phyloP scores from a whole-genome alignment of 1,140 invertebrate genomes.

The Armadillidium nasatum region DNA sequence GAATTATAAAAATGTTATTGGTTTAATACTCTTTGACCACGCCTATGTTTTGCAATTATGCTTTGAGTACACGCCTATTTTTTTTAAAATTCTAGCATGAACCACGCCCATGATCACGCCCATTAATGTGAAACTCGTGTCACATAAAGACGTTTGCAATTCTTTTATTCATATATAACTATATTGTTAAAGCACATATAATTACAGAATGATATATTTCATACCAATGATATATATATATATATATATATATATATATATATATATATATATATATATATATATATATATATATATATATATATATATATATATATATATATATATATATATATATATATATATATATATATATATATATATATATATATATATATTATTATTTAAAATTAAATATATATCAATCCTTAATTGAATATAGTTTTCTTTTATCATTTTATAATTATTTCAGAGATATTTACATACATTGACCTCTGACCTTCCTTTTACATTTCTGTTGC shows the following conservation, averaged over 20 bases:
- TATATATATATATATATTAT: neutral
- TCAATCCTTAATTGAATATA: too few species aligned
- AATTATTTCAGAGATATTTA: too few species aligned
- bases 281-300: slow-evolving; percentile 4
- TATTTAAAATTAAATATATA: too few species aligned
- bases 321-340: slow-evolving; percentile 8
- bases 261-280: neutral
- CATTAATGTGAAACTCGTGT: slow-evolving; percentile 5
- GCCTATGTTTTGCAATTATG: neutral
- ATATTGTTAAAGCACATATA: slow-evolving; percentile 4
- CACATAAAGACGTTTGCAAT: slow-evolving; percentile 1
- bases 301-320: slow-evolving; percentile 1
- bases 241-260: neutral
- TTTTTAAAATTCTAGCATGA: neutral
- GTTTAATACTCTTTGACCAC: neutral
- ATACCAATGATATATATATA: neutral
- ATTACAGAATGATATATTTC: neutral
- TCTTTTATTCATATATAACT: slow-evolving; percentile 1
- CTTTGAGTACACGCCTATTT: neutral
- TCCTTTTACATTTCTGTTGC: too few species aligned
- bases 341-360: neutral
- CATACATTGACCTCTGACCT: too few species aligned
- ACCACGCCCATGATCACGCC: neutral
- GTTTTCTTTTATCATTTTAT: too few species aligned
- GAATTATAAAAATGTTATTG: neutral